phyloP scores from a whole-genome alignment of 2,113 vertebrate species.

The rat (Rattus norvegicus) region GRCr8 NC_086022.1:178684501-178685000 shows the following conservation, averaged over 20 bases:
- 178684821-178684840: background rate
- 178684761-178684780: slow-evolving; percentile 79
- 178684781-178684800: slow-evolving; percentile 84
- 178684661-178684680: slow-evolving; percentile 77
- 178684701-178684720: slow-evolving; percentile 80
- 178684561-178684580: background rate
- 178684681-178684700: slow-evolving; percentile 80
- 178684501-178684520: background rate
- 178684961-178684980: too few species aligned
- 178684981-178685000: too few species aligned
- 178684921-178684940: background rate
- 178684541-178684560: slow-evolving; percentile 29
- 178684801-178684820: slow-evolving; percentile 65
- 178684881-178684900: background rate
- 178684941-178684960: background rate
- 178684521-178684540: background rate
- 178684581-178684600: background rate
- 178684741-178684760: slow-evolving; percentile 81
- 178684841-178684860: background rate
- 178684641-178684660: slow-evolving; percentile 65
- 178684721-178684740: slow-evolving; percentile 81
- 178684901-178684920: background rate
- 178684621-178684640: slow-evolving; percentile 75
- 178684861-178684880: background rate
- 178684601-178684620: slow-evolving; percentile 31